Evolutionary conservation across 2,797 vertebrate genomes (phyloP).

Genomic region (Acanthiza pusilla): DNA sequence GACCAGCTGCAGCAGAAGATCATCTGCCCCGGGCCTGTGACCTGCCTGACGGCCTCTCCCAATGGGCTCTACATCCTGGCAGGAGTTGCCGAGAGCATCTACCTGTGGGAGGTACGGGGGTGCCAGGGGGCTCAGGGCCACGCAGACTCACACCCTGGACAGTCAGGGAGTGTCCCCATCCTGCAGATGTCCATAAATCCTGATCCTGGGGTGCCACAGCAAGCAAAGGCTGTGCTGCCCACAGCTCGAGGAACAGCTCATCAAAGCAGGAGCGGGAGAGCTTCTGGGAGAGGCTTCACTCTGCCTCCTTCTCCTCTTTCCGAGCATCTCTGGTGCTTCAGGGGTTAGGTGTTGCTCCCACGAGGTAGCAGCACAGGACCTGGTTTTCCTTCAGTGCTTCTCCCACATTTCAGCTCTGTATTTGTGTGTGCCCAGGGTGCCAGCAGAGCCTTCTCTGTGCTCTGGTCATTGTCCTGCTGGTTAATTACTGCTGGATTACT

Average conservation of each 20-base stretch:
- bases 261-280: background rate
- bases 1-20: slow-evolving; percentile 98
- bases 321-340: background rate
- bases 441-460: background rate
- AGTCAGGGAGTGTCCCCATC: background rate
- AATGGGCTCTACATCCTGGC: slow-evolving; percentile 86
- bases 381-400: fast-evolving
- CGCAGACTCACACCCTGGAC: fast-evolving
- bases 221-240: background rate
- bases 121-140: fast-evolving
- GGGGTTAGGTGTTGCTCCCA: background rate
- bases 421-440: background rate
- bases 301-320: background rate
- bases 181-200: fast-evolving
- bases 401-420: fast-evolving
- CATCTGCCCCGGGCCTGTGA: slow-evolving; percentile 89
- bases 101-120: slow-evolving; percentile 90
- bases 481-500: background rate
- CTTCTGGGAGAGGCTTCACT: background rate
- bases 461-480: background rate
- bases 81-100: slow-evolving; percentile 85
- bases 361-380: fast-evolving
- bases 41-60: slow-evolving; percentile 85
- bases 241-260: fast-evolving
- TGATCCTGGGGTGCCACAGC: fast-evolving